Evolutionary conservation across 1,140 invertebrate species (phyloP), one percentile per base, ranked within the genome.

Genomic region (Pomacea maculata): DNA sequence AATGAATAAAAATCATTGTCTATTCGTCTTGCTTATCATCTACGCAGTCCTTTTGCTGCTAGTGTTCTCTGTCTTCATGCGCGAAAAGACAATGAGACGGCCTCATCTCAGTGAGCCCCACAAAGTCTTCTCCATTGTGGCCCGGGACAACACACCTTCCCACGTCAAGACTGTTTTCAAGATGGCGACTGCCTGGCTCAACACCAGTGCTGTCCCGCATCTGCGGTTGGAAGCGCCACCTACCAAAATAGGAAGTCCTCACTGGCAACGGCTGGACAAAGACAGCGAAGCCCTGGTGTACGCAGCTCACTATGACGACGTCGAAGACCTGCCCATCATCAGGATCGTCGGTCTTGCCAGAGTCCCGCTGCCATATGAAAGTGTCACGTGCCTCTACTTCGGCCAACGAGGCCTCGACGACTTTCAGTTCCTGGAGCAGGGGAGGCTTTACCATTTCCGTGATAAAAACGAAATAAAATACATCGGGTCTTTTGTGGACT

Each of bases 271-370:
- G 10, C 29, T 77, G 25, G 75, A 77, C 19, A 64, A 77, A 11
- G 63, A 65, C 29, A 57, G 64, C 15, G 75, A 29, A 17, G 63
- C 67, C 34, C n/a, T 70, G 64, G 65, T 67, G 34, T 78, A 78
- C 65, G 15, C 76, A 19, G 76, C 76, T 2, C 76, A 78, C 25
- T 78, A 70, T n/a, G 76, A 78, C 29, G 76, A 78, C 54, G 67
- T 78, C 45, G 76, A 78, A 15, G 34, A 5, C 0, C 65, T 21
- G 7, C 64, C 76, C n/a, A 52, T 78, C 17, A 54, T 78, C 54
- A 34, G 76, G 17, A 52, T 78, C 8, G 76, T 78, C 8, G 76
- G 76, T 8, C 12, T 70, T 14, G 76, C 76, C 61, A 29, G 65
- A 54, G 67, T 17, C 45, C 76, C 76, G 21, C 67, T 78, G 64